These are phyloP conservation scores for Corythornis madagascariensis DNA, from an alignment of 2,113 vertebrate species.

Conservation along the genomic window DNA sequence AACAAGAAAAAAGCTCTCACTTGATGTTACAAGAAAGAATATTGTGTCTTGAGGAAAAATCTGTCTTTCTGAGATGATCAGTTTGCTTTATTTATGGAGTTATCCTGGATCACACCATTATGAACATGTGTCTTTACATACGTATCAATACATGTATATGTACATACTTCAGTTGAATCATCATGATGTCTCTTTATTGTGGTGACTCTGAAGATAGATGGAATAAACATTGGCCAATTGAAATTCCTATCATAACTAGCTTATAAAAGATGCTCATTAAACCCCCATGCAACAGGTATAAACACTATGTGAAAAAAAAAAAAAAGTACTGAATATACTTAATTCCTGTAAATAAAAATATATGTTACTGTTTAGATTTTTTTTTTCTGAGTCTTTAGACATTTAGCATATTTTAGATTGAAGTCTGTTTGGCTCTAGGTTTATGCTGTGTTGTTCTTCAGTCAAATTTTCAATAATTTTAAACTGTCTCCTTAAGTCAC, in stretches of 20 bases:
- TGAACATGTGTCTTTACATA: fast-evolving
- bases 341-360: neutral
- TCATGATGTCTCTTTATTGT: neutral
- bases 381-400: neutral
- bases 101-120: neutral
- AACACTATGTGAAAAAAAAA: neutral
- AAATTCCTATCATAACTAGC: neutral
- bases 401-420: neutral
- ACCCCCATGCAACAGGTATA: neutral
- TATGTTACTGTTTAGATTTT: neutral
- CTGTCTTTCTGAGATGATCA: neutral
- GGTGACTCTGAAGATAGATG: neutral
- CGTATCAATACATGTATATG: fast-evolving
- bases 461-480: neutral
- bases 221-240: neutral
- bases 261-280: neutral
- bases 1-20: neutral
- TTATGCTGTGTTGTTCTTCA: neutral
- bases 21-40: neutral
- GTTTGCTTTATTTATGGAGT: neutral
- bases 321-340: neutral
- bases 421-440: neutral
- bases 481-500: neutral
- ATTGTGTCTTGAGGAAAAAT: neutral
- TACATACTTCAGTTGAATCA: fast-evolving